Conservation (phyloP, 2,797 vertebrate species). For the Phrynocephalus forsythii region DNA sequence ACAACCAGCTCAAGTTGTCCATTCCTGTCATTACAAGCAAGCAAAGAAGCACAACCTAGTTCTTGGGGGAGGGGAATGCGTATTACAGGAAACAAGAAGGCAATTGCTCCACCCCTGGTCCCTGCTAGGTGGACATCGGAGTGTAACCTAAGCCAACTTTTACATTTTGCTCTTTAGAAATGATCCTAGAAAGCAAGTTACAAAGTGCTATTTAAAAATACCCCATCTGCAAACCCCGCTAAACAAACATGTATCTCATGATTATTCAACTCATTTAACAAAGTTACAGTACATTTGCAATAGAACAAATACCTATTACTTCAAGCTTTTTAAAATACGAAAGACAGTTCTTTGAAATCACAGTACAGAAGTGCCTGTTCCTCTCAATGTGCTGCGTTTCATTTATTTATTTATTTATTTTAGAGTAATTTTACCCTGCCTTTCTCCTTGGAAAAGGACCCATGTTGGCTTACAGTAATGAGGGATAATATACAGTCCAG, state of each 20-base stretch:
- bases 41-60: too few species aligned
- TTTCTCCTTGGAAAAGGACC: too few species aligned
- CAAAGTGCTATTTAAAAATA: slow-evolving; percentile 9
- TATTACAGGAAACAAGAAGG: neutral
- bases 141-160: slow-evolving; percentile 11
- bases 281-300: slow-evolving; percentile 47
- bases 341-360: neutral
- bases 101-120: neutral
- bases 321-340: neutral
- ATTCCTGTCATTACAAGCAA: too few species aligned
- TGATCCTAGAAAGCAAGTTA: neutral
- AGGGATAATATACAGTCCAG: too few species aligned
- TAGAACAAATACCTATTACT: slow-evolving; percentile 29
- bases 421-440: too few species aligned
- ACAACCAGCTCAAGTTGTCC: too few species aligned
- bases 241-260: slow-evolving; percentile 35
- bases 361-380: neutral
- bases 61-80: neutral
- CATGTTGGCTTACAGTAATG: too few species aligned
- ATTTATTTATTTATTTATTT: too few species aligned
- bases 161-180: slow-evolving; percentile 20
- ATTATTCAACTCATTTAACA: slow-evolving; percentile 55
- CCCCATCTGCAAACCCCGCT: slow-evolving; percentile 33
- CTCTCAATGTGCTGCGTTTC: slow-evolving; percentile 2
- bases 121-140: neutral